A percentile compares a stretch with the other conserved stretches of the same genome.
Evolutionary conservation across 2,797 vertebrate species (phyloP).

Genomic region (Agapornis canus): DNA sequence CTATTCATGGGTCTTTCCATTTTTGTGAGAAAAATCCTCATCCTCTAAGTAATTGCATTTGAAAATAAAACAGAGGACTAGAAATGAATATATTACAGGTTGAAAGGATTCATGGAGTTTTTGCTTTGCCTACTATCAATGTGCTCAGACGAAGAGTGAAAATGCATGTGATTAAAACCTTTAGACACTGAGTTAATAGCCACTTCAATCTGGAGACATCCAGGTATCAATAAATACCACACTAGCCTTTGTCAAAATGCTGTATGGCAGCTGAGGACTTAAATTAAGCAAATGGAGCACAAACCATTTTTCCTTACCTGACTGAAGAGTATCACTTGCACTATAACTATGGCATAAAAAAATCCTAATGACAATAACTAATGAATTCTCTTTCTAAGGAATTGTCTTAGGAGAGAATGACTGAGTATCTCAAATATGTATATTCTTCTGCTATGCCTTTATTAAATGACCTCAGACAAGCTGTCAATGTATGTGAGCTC

Average conservation of each 20-base stretch:
- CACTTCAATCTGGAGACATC: neutral
- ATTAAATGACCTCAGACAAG: constrained; percentile 9
- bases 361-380: neutral
- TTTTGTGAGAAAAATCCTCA: neutral
- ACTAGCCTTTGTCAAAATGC: neutral
- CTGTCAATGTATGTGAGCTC: neutral
- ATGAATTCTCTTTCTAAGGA: neutral
- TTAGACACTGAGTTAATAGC: neutral
- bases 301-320: neutral
- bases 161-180: neutral
- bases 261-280: neutral
- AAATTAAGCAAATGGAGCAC: neutral
- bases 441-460: neutral
- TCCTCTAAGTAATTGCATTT: neutral
- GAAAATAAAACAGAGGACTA: neutral
- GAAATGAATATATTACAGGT: neutral
- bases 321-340: neutral
- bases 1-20: neutral
- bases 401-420: neutral
- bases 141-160: neutral
- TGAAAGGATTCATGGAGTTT: neutral
- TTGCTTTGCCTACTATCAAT: neutral
- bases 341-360: neutral
- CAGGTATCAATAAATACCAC: neutral
- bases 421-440: neutral